Conservation (phyloP, 2,888 invertebrate genomes). For the Cantharis flavilabris region DNA sequence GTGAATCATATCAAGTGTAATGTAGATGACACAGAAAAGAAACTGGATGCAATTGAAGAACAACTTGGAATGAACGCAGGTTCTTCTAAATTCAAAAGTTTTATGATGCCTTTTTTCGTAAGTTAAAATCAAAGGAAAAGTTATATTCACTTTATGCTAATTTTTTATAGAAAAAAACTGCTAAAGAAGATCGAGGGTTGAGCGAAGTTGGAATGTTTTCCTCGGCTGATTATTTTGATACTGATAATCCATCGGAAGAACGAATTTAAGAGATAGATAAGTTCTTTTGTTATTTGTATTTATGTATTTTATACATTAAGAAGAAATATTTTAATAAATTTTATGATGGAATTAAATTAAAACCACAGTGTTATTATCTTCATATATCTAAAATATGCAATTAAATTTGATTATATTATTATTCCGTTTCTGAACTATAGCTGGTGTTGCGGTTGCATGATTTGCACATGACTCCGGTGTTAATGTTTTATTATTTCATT, state of each 20-base stretch:
- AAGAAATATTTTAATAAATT: neutral
- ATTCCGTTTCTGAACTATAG: too few species aligned
- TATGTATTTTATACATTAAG: neutral
- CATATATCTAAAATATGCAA: too few species aligned
- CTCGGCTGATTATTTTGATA: neutral
- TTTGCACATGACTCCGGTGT: too few species aligned
- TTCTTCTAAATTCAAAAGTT: conserved; percentile 58
- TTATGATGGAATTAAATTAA: neutral
- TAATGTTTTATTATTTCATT: too few species aligned
- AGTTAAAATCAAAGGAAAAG: conserved; percentile 17
- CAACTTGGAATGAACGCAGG: conserved; percentile 64
- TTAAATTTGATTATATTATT: too few species aligned
- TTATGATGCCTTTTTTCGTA: conserved; percentile 64
- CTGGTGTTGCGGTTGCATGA: too few species aligned
- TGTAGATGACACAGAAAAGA: conserved; percentile 59
- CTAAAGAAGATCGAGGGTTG: neutral
- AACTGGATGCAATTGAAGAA: conserved; percentile 64
- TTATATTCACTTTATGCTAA: neutral
- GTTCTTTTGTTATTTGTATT: neutral
- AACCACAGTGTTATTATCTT: too few species aligned
- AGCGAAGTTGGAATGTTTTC: neutral
- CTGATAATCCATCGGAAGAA: neutral
- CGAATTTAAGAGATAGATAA: neutral
- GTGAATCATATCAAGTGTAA: conserved; percentile 62
- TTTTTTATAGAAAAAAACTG: neutral